Evolutionary conservation across 2,113 vertebrate genomes (phyloP), one percentile per base, ranked within the genome.

Genomic region (Stictonetta naevosa): DNA sequence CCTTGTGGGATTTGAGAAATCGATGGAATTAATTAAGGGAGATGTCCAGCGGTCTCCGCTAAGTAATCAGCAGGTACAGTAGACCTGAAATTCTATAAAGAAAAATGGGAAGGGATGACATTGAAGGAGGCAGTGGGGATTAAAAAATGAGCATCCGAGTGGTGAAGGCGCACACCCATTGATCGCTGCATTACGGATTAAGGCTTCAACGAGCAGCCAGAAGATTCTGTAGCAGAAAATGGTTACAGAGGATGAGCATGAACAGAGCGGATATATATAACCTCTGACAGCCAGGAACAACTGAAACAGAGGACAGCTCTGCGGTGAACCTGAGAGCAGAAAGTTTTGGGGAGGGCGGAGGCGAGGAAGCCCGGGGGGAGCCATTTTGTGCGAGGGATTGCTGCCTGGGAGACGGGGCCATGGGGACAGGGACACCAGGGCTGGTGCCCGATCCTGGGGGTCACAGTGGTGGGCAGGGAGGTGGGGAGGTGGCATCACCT

Each of bases 21-120:
- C 97, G 87, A 98, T 98, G 96, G 97, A 97, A 98, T 98, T 98
- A 98, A 98, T 98, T 98, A 98, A 98, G 95, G 97, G 97, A 98
- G 97, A 97, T 97, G 97, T 97, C 98, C 92, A 93, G 97, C 50
- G 33, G 94, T 97, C 95, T 89, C 93, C 90, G 68, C 97, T 97
- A 97, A 97, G 97, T 97, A 97, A 98, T 97, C 98, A 98, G 98
- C 97, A 98, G 96, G 97, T 98, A 98, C 96, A 97, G 97, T 94
- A 96, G 97, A 97, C 97, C 97, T 95, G 97, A 97, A 97, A 97
- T 97, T 97, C 98, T 97, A 97, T 96, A 97, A 98, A 98, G 98
- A 97, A 98, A 97, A 98, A 98, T 97, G 97, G 98, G 95, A 97
- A 83, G 75, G 95, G 96, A 95, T 97, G 97, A 96, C 97, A 97